Conservation (phyloP, 2,888 invertebrate species). For the Hirudinaria manillensis region DNA sequence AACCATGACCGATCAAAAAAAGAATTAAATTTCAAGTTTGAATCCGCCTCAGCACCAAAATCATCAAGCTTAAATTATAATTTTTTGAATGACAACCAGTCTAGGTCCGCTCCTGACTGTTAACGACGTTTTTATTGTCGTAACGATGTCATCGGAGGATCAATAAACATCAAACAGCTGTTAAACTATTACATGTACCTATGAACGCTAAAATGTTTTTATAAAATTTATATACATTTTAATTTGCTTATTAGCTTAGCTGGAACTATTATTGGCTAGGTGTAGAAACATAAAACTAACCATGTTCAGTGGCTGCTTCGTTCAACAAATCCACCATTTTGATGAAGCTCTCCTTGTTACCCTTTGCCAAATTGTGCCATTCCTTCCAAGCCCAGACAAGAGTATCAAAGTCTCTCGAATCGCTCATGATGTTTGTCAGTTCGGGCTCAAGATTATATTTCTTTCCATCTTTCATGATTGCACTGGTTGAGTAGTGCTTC, state of each 20-base stretch:
- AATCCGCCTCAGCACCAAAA: no score
- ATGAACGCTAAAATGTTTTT: no score
- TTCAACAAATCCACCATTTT: slow-evolving; percentile 74
- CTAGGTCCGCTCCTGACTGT: no score
- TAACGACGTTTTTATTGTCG: not conserved
- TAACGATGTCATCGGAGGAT: not conserved
- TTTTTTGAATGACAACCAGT: no score
- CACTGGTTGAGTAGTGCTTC: slow-evolving; percentile 59
- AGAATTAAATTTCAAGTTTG: no score
- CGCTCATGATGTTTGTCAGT: slow-evolving; percentile 41
- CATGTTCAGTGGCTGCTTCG: slow-evolving; percentile 66
- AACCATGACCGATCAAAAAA: no score
- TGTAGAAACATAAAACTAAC: slow-evolving; percentile 53
- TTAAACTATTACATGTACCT: no score
- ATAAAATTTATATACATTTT: no score
- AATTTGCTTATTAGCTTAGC: no score
- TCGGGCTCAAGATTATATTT: slow-evolving; percentile 45
- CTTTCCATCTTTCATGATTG: slow-evolving; percentile 56
- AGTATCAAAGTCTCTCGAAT: slow-evolving; percentile 37
- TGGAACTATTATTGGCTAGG: no score
- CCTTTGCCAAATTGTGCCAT: slow-evolving; percentile 40
- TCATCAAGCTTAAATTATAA: no score
- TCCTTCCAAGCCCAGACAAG: slow-evolving; percentile 40
- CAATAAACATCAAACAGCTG: not conserved
- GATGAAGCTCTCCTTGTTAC: slow-evolving; percentile 61